Percentiles rank a stretch among this genome's conserved stretches.
phyloP scores from a whole-genome alignment of 2,888 invertebrate species.

The Conops quadrifasciatus region DNA sequence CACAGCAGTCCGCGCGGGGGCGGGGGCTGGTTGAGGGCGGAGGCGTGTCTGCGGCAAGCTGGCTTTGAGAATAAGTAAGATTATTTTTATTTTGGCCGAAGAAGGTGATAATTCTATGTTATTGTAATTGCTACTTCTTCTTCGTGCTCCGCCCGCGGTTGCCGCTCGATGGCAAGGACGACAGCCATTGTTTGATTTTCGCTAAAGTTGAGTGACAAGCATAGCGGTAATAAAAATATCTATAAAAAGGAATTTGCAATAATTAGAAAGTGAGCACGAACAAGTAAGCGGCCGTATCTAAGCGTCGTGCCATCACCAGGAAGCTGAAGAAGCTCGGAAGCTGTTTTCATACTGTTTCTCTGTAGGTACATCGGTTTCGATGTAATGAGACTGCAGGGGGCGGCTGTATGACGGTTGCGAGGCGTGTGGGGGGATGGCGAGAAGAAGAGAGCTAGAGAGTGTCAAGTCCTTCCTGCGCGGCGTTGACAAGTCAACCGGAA shows the following conservation, averaged over 20 bases:
- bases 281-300: background rate
- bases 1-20: background rate
- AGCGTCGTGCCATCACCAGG: background rate
- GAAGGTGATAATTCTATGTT: constrained; percentile 29
- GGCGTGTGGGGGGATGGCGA: background rate
- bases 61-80: constrained; percentile 6
- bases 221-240: constrained; percentile 31
- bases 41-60: constrained; percentile 16
- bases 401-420: background rate
- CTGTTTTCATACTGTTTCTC: background rate
- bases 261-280: constrained; percentile 27
- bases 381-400: background rate
- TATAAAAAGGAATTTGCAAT: constrained; percentile 33
- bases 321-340: background rate
- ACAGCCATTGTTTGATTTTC: constrained; percentile 28
- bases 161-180: background rate
- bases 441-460: too few species aligned
- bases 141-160: background rate
- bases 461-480: background rate
- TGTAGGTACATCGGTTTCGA: background rate
- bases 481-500: background rate
- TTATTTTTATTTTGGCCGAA: constrained; percentile 22
- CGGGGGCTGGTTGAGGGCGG: background rate
- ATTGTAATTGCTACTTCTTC: background rate
- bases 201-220: constrained; percentile 27